Conservation (phyloP, 2,797 vertebrate species). For the Sternotherus odoratus region DNA sequence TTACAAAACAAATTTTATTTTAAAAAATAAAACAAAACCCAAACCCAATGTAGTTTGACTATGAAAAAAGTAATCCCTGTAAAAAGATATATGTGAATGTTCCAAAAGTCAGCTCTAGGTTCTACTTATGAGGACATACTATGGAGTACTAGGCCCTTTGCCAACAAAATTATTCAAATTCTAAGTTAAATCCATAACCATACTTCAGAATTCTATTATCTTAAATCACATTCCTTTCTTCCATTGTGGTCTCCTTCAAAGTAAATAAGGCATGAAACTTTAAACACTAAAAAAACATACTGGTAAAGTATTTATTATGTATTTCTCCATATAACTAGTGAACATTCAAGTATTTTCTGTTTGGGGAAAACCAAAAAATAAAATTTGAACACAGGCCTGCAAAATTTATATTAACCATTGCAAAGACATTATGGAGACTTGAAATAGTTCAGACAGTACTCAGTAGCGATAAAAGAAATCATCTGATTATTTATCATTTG, state of each 20-base stretch:
- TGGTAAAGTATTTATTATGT: background rate
- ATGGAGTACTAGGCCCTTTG: background rate
- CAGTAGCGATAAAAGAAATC: background rate
- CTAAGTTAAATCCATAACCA: background rate
- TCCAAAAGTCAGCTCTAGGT: background rate
- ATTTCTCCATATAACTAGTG: slow-evolving; percentile 1
- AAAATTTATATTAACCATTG: background rate
- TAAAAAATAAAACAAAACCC: background rate
- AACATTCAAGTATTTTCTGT: background rate
- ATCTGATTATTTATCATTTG: background rate
- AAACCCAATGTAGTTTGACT: background rate
- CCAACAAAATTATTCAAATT: background rate
- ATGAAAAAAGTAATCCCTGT: background rate
- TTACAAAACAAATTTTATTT: background rate
- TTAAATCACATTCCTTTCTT: background rate
- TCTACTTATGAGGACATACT: background rate
- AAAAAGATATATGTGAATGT: background rate
- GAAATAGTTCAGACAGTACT: background rate
- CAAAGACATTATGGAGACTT: background rate
- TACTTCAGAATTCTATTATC: background rate
- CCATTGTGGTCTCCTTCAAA: background rate
- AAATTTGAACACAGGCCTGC: background rate
- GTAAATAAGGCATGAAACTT: slow-evolving; percentile 9
- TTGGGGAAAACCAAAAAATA: slow-evolving; percentile 23
- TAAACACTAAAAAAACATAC: background rate